These are phyloP conservation scores for Dermochelys coriacea DNA, from an alignment of 2,797 vertebrate species.

Conservation along the genomic window DNA sequence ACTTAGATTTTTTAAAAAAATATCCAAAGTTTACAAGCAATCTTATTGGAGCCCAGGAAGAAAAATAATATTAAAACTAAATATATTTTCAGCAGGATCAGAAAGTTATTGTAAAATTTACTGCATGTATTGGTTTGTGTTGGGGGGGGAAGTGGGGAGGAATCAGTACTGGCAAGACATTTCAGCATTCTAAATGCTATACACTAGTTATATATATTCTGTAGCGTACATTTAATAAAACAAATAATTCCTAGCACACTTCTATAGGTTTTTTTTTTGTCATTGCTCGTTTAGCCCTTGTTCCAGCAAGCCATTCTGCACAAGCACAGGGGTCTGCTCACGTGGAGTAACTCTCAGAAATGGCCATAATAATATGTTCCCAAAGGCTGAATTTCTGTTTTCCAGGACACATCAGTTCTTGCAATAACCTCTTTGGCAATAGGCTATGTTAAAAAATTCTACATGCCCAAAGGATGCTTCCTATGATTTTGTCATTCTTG, in stretches of 20 bases:
- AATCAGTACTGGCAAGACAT: not conserved
- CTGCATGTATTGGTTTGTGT: not conserved
- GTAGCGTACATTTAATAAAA: not conserved
- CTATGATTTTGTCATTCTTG: not conserved
- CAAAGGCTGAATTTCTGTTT: not conserved
- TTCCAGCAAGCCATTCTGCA: not conserved
- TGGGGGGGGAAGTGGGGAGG: not conserved
- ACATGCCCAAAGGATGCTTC: not conserved
- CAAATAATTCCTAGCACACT: not conserved
- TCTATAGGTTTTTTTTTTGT: not conserved
- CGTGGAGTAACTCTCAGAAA: not conserved
- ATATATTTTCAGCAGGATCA: not conserved
- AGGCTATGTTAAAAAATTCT: not conserved
- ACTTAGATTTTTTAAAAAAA: not conserved
- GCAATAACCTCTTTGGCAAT: not conserved
- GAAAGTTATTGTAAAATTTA: not conserved
- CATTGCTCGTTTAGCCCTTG: conserved; percentile 13
- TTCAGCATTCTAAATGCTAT: not conserved
- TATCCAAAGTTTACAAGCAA: not conserved
- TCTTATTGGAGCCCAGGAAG: not conserved
- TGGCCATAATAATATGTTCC: not conserved
- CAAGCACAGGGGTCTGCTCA: too few species aligned
- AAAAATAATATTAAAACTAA: not conserved
- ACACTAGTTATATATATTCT: not conserved
- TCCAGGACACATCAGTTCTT: not conserved